phyloP scores from a whole-genome alignment of 2,113 vertebrate species.

The Hymenochirus boettgeri region DNA sequence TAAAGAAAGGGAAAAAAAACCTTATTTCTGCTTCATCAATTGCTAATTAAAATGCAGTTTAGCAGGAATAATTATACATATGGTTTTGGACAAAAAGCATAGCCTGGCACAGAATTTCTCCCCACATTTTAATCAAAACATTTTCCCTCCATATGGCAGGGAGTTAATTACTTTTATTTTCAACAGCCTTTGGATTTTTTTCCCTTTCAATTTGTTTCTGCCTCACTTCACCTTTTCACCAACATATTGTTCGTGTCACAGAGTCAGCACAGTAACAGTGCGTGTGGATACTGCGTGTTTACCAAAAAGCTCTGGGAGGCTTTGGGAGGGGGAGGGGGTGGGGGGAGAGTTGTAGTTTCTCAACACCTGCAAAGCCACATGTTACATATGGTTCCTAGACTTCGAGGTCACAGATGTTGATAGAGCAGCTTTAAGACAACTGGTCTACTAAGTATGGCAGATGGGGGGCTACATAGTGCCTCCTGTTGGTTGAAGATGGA shows the following conservation, averaged over 20 bases:
- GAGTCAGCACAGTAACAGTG: slow-evolving; percentile 58
- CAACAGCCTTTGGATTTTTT: no score
- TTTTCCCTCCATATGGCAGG: slow-evolving; percentile 69
- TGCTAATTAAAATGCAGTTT: slow-evolving; percentile 60
- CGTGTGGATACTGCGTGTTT: no score
- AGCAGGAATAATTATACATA: slow-evolving; percentile 64
- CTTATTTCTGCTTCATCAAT: slow-evolving; percentile 34
- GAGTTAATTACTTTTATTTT: slow-evolving; percentile 71
- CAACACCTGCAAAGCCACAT: slow-evolving; percentile 43
- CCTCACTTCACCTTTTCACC: slow-evolving; percentile 61
- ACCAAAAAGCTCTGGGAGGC: not conserved
- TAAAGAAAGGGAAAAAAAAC: no score
- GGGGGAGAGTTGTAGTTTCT: slow-evolving; percentile 13
- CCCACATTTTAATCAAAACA: slow-evolving; percentile 70
- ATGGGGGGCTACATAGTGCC: no score
- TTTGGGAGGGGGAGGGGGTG: slow-evolving; percentile 65
- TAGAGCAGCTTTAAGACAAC: no score
- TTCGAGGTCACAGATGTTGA: not conserved
- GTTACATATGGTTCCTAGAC: no score
- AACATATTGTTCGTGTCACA: slow-evolving; percentile 63
- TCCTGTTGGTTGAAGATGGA: no score
- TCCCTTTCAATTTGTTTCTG: slow-evolving; percentile 61
- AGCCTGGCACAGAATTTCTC: slow-evolving; percentile 70
- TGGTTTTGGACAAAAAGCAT: slow-evolving; percentile 72
- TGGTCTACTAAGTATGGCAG: no score